Evolutionary conservation across 2,113 vertebrate species (phyloP), one percentile per base, ranked within the genome.

Genomic region (Chrysochloris asiatica): DNA sequence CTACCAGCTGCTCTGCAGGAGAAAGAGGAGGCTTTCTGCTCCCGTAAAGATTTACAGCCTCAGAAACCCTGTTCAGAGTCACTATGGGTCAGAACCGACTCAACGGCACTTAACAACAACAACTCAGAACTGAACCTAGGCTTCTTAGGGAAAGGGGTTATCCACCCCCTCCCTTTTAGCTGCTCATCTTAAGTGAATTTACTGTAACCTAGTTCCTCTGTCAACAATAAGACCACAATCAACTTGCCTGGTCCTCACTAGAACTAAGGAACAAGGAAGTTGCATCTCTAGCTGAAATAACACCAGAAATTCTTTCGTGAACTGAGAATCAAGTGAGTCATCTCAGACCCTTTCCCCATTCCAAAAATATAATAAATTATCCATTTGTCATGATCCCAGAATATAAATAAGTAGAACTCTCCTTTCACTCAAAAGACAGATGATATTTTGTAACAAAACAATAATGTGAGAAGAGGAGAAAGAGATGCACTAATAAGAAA

Each of bases 401-500:
- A 88, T 41, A 94, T 21, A 89, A 83, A 22, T 78, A 90, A 86
- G 86, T 30, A 88, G 71, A 88, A 67, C 16, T 83, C 13, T 85
- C 52, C 47, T 71, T 87, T 84, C 54, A 78, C 26, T 89, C 67
- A 90, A 86, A 80, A 86, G 22, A 83, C 24, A 92, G 71, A 77
- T 72, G 52, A 83, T 14, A 81, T 63, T 93, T 75, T 78, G n/a
- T 76, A 38, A 86, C 33, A 77, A 80, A 92, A 88, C 17, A 77
- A 89, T 92, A 90, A 91, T 8, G 7, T 4, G 41, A 85, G 90
- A 87, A 48, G 93, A 83, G 16, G 67, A 89, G 45, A 86, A 24
- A 92, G 22, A 77, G 73, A 81, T 45, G 41, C 28, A 78, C 84
- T 91, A 89, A 84, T 89, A 86, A 92, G 24, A 94, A 91, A 81